Evolutionary conservation across 2,888 invertebrate species (phyloP).

Genomic region (Boloria selene): DNA sequence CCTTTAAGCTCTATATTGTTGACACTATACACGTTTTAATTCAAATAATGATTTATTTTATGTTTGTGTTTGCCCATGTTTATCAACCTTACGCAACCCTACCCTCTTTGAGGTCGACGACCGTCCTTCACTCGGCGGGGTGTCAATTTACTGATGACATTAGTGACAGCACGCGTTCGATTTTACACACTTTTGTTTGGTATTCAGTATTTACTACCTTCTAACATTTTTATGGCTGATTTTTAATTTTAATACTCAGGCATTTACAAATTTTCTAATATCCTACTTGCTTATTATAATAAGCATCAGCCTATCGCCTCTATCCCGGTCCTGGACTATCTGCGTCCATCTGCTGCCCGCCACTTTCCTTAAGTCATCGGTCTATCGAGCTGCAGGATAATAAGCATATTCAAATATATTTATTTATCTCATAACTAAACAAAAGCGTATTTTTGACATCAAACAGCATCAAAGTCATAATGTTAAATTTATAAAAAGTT

Average conservation of each 20-base stretch:
- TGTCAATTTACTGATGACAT: constrained; percentile 58
- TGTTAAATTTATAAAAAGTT: too few species aligned
- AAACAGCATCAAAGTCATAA: constrained; percentile 12
- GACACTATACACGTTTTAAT: background rate
- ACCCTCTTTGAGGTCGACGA: constrained; percentile 53
- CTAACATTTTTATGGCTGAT: background rate
- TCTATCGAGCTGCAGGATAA: too few species aligned
- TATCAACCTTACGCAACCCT: constrained; percentile 44
- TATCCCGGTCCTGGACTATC: too few species aligned
- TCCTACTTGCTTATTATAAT: too few species aligned
- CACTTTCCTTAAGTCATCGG: too few species aligned
- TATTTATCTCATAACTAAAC: background rate
- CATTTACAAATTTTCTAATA: background rate
- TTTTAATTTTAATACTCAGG: background rate
- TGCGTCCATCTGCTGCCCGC: too few species aligned
- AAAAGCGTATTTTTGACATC: background rate
- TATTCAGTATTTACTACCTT: background rate
- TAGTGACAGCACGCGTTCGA: constrained; percentile 39
- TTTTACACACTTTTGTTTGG: constrained; percentile 11
- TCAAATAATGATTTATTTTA: too few species aligned
- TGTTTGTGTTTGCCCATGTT: constrained; percentile 2
- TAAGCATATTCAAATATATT: too few species aligned
- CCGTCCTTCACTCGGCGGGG: constrained; percentile 62
- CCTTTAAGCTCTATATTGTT: background rate
- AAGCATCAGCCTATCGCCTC: too few species aligned